Evolutionary conservation across 2,113 vertebrate genomes (phyloP), one percentile per base, ranked within the genome.

Genomic region (Etheostoma cragini): DNA sequence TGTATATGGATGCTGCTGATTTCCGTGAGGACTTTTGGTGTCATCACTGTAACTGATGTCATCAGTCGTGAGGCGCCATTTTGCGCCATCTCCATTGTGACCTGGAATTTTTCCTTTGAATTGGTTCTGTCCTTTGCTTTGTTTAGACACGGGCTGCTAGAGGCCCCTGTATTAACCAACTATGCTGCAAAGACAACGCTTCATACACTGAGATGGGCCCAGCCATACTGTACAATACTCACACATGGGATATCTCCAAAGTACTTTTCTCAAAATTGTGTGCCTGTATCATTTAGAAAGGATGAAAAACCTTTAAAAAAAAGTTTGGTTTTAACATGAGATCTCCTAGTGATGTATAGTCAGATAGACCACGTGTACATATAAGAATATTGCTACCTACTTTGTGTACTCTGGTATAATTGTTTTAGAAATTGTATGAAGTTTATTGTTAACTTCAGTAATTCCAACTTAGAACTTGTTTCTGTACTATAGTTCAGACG

Each of bases 1-100:
- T 47, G 12, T 65, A 68, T 17, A 26, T 38, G 24, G 5, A 8
- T 3, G 0, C 2, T 45, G 8, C 2, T 45, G 8, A 21, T 56
- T 53, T 71, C 46, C 26, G 53, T 21, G 7, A 7, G 45, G 7
- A 68, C 42, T 67, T 77, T 22, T 8, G 3, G 17, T 60, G 47
- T 77, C 16, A 26, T 63, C 63, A 15, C 68, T 35, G 19, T 64
- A 49, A 50, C 47, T 8, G 11, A 50, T 45, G 46, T 61, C 72
- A 70, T 81, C 63, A 65, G 70, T 82, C 46, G 76, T 87, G 89
- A 89, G 89, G 84, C 72, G 46, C 90, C 87, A 89, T 85, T 86
- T 78, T 77, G 65, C 14, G 52, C 71, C 71, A 66, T 78, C 83
- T 90, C 88, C 85, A 92, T 94, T 92, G 92, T 94, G 91, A 94